Percentiles rank a stretch among this genome's conserved stretches.
These are phyloP conservation scores for Pristionchus arcanus DNA, from an alignment of 2,888 invertebrate species.

Conservation along the genomic window DNA sequence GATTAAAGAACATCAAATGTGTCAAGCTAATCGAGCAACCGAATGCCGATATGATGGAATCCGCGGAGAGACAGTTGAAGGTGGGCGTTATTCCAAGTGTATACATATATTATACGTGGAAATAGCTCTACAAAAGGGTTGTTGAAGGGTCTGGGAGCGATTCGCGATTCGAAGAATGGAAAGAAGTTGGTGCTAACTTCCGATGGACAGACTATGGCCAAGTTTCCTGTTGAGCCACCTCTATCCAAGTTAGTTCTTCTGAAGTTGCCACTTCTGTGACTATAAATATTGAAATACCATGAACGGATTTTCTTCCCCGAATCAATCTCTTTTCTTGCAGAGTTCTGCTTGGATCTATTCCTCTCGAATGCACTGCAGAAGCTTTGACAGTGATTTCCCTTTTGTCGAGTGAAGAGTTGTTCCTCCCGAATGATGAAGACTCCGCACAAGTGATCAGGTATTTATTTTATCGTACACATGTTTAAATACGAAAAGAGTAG, in stretches of 20 bases:
- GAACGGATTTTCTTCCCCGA: background rate
- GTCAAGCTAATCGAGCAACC: conserved; percentile 95
- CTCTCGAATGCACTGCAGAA: conserved; percentile 81
- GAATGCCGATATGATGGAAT: conserved; percentile 84
- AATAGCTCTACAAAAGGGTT: background rate
- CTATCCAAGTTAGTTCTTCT: conserved; percentile 88
- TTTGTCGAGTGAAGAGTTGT: conserved; percentile 90
- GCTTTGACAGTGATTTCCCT: conserved; percentile 90
- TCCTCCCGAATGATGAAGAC: conserved; percentile 72
- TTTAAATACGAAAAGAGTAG: background rate
- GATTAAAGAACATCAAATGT: conserved; percentile 86
- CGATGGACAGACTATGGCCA: conserved; percentile 90
- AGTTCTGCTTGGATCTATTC: conserved; percentile 64
- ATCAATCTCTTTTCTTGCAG: conserved; percentile 51
- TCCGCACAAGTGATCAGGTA: background rate
- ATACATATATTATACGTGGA: background rate
- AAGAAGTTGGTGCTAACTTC: conserved; percentile 84
- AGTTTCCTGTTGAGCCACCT: conserved; percentile 93
- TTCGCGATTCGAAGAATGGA: conserved; percentile 81
- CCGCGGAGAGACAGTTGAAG: conserved; percentile 63
- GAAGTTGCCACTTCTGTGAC: background rate
- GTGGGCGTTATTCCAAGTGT: conserved; percentile 37
- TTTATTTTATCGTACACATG: background rate
- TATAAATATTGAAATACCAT: background rate
- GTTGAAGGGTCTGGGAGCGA: conserved; percentile 84